Base-by-base conservation (phyloP, 2,888 invertebrate genomes). In the Drosophila kuntzei region DNA sequence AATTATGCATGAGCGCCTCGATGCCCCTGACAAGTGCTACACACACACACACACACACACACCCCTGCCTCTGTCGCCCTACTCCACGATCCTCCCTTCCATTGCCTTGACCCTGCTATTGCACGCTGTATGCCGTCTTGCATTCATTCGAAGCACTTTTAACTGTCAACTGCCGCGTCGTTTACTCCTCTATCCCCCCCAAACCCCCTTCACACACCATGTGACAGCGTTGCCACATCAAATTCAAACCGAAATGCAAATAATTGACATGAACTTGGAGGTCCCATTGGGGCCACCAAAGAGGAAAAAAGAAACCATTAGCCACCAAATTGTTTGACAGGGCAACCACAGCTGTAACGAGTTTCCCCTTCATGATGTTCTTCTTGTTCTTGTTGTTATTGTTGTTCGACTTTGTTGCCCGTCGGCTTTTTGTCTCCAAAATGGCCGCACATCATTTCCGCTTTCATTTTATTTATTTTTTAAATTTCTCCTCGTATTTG, bases 401-500 rank as follows among this genome's bases (percentile, higher is more conserved):
- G 74, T 39, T 58, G 25, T 6, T 59, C 25, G 41, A 16, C 66
- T 61, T 70, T 69, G 66, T 62, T 73, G 70, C 54, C 81, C 76
- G 43, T n/a, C 53, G 79, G 84, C 76, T 78, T 84, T 84, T 87
- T 84, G 87, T 83, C 87, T 70, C 78, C 66, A 66, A 79, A 62
- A 81, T 80, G 72, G 85, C 73, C 79, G 87, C 73, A 85, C 79
- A 76, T 87, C 73, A 83, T 83, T 85, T 83, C 76, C 73, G 82
- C 67, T 66, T 51, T 50, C 53, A 5, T 25, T 37, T 44, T 18
- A 16, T 43, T 63, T 60, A 49, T 34, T 34, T 59, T 32, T 29
- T 58, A 63, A 71, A 71, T 73, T 82, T 76, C 51, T 41, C 41
- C 34, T 49, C 46, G 43, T 43, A 68, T 73, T 73, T 73, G n/a